phyloP scores from a whole-genome alignment of 2,113 vertebrate species.

The Baryphthengus martii region DNA sequence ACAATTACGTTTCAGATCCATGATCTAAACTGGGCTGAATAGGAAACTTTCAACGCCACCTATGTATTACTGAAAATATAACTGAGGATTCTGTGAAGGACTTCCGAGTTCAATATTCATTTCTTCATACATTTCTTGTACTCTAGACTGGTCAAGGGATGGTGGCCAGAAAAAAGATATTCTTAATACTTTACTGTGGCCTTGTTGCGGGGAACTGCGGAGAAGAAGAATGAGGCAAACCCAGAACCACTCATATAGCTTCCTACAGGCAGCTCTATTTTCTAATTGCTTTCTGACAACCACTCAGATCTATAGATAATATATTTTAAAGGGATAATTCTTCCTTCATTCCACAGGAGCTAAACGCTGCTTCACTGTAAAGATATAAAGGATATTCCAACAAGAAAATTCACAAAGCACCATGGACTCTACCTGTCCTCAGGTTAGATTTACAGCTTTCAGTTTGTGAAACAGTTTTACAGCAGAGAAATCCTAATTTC shows the following conservation, averaged over 20 bases:
- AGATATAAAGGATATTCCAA: neutral
- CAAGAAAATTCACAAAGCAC: neutral
- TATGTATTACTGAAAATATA: neutral
- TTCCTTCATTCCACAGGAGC: neutral
- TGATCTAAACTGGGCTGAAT: neutral
- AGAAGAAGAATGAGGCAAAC: neutral
- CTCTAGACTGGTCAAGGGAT: neutral
- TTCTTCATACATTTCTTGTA: neutral
- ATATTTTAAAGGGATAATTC: neutral
- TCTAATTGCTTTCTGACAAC: neutral
- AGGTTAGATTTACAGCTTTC: neutral
- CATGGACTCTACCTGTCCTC: neutral
- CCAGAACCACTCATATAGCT: neutral
- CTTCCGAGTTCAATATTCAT: neutral
- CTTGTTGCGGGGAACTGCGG: neutral
- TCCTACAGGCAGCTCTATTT: neutral
- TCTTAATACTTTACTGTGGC: neutral
- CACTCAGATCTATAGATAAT: neutral
- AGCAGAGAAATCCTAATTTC: neutral
- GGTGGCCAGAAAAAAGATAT: neutral
- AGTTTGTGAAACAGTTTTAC: neutral
- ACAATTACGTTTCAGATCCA: neutral
- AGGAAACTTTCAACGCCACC: neutral
- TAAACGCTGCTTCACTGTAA: neutral
- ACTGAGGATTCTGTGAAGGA: neutral